Conservation (phyloP, 2,888 invertebrate genomes). For the Andrena dorsata region DNA sequence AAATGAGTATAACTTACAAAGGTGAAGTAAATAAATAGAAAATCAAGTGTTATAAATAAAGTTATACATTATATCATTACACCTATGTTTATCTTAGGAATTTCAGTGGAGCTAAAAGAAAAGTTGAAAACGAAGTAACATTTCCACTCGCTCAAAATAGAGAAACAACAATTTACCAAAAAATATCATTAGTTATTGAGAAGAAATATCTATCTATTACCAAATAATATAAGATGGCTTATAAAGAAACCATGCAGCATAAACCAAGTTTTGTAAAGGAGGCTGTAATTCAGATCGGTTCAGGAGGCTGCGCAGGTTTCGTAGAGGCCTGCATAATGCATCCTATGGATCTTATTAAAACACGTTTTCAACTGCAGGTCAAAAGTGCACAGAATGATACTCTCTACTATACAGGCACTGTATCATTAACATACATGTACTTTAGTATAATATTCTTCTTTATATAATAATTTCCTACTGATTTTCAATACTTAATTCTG, state of each 20-base stretch:
- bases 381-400: conserved; percentile 80
- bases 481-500: conserved; percentile 15
- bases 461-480: not conserved
- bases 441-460: not conserved
- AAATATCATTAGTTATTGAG: not conserved
- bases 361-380: conserved; percentile 92
- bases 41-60: not conserved
- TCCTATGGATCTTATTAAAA: conserved; percentile 97
- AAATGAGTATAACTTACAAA: not conserved
- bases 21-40: not conserved
- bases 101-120: conserved; percentile 3
- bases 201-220: not conserved
- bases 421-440: conserved; percentile 25
- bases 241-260: conserved; percentile 23
- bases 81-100: conserved; percentile 31
- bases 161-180: not conserved
- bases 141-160: not conserved
- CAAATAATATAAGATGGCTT: conserved; percentile 46
- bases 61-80: not conserved
- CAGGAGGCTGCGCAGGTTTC: conserved; percentile 96
- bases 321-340: conserved; percentile 98
- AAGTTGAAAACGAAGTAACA: conserved; percentile 3
- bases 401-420: conserved; percentile 83
- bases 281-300: conserved; percentile 92
- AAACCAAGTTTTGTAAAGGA: conserved; percentile 86